Evolutionary conservation across 2,888 invertebrate species (phyloP).

Genomic region (Heliothis peltigera): DNA sequence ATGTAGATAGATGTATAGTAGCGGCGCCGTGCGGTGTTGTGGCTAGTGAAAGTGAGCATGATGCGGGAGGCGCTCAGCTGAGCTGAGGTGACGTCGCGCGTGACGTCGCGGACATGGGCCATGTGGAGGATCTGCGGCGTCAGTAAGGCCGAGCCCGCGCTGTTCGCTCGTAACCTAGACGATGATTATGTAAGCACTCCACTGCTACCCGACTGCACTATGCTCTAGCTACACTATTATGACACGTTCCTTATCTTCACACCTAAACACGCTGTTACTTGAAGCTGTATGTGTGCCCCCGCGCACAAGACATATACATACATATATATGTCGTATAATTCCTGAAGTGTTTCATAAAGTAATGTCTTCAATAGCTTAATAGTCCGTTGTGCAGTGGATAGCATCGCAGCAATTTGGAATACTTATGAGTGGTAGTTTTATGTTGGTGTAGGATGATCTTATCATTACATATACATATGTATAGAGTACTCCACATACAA

Average conservation of each 20-base stretch:
- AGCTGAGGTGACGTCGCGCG: conserved; percentile 74
- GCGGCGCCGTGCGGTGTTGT: conserved; percentile 49
- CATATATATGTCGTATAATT: conserved; percentile 11
- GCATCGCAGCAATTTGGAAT: conserved; percentile 7
- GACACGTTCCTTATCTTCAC: conserved; percentile 60
- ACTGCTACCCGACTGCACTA: conserved; percentile 49
- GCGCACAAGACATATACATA: conserved; percentile 11
- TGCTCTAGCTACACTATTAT: conserved; percentile 43
- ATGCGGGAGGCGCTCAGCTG: conserved; percentile 81
- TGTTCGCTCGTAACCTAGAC: conserved; percentile 77
- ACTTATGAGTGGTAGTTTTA: conserved; percentile 34
- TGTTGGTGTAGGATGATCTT: conserved; percentile 23
- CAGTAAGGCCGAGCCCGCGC: conserved; percentile 85
- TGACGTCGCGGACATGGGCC: conserved; percentile 86
- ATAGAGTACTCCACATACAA: neutral
- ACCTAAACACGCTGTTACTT: conserved; percentile 38
- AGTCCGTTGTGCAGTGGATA: conserved; percentile 23
- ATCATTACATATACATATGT: neutral
- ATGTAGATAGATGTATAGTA: conserved; percentile 67
- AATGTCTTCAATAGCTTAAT: conserved; percentile 27
- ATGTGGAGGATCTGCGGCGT: conserved; percentile 89
- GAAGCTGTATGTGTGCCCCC: conserved; percentile 17
- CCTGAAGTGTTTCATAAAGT: conserved; percentile 21
- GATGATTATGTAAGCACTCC: conserved; percentile 85
- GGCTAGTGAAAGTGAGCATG: conserved; percentile 84